Base-by-base conservation (phyloP, 2,888 invertebrate species). In the Atrina japonica region DNA sequence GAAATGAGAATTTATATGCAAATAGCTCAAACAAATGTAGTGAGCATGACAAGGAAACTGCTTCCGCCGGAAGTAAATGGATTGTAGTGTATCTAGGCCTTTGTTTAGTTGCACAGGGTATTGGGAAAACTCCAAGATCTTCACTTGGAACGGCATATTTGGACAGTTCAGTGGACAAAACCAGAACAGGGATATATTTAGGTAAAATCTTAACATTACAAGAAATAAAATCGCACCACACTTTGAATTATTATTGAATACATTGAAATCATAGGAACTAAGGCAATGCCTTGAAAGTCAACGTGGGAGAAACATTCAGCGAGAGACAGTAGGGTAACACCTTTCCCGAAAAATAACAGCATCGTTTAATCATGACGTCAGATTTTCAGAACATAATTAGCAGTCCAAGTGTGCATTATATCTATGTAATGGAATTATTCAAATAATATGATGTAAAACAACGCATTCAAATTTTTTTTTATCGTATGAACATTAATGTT, bases 121-220 rank as follows among this genome's bases (percentile, higher is more conserved):
- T 84, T 3, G 86, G 79, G 18, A 84, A 84, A 52, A 64, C 83
- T 0, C 83, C 86, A 0, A 50, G 83, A 3, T 63, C 74, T 2
- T 70, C 86, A 3, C 65, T 84, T 14, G 69, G 76, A 47, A 78
- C 75, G 3, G 59, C 77, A 14, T 84, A 80, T 64, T 53, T 83
- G 16, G 83, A 85, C 56, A 80, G 73, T 60, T 81, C 82, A 55
- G 66, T 71, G 1, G 58, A 73, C 16, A 80, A 73, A 47, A 65
- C 70, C 3, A 78, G 76, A 23, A 81, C 82, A 0, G 82, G 81
- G 45, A 69, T 82, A 18, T 83, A 82, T 60, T 47, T 83, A 45
- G 83, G 83, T 81, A 70, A 40, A 59, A 63, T 49, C 3, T 6
- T 6, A n/a, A n/a, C 21, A 50, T n/a, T n/a, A n/a, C n/a, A n/a